Conservation (phyloP, 2,888 invertebrate species). For the Serripes groenlandicus region DNA sequence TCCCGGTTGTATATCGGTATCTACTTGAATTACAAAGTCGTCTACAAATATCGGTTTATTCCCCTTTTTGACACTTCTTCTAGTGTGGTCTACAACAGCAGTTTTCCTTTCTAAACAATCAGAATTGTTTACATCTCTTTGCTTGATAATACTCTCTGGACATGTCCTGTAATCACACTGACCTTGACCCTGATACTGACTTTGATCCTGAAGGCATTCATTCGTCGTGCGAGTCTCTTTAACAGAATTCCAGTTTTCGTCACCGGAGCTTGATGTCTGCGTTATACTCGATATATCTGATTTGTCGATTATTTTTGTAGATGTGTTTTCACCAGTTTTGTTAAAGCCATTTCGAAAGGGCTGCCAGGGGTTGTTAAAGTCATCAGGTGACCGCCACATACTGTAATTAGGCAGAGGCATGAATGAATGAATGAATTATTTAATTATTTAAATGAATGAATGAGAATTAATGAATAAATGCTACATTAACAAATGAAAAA, state of each 20-base stretch:
- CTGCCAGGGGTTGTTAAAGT: slow-evolving; percentile 29
- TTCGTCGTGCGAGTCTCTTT: neutral
- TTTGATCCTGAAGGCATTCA: too few species aligned
- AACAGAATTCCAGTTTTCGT: slow-evolving; percentile 13
- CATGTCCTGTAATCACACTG: neutral
- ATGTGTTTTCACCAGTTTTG: neutral
- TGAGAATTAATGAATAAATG: too few species aligned
- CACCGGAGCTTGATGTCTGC: neutral
- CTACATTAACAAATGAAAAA: too few species aligned
- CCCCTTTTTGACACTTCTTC: neutral
- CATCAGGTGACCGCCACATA: slow-evolving; percentile 23
- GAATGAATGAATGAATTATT: too few species aligned
- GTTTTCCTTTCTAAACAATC: too few species aligned
- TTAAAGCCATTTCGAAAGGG: slow-evolving; percentile 2
- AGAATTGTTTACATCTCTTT: too few species aligned
- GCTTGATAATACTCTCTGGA: too few species aligned
- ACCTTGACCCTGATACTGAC: neutral
- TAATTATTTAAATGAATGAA: too few species aligned
- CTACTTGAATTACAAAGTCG: neutral
- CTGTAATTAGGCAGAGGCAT: neutral
- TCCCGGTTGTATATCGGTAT: neutral
- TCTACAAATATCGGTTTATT: neutral
- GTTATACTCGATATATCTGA: neutral
- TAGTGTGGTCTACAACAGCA: neutral
- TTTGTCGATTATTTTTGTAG: too few species aligned